Evolutionary conservation across 2,888 invertebrate species (phyloP), one percentile per base, ranked within the genome.

Genomic region (Monochamus alternatus): DNA sequence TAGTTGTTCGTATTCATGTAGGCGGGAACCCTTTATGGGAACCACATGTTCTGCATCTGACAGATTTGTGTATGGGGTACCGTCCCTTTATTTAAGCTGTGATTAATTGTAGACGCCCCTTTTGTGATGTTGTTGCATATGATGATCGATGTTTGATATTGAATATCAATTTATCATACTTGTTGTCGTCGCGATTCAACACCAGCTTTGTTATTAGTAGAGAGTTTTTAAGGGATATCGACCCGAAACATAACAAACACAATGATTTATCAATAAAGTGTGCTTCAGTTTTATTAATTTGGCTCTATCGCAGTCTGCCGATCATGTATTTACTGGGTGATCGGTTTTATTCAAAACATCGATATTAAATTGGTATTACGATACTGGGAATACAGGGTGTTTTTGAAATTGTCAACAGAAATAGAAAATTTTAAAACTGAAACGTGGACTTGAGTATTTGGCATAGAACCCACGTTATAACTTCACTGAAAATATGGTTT

Each of bases 41-140:
- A 85, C 84, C 83, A 82, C 84, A 84, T 83, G 84, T 81, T 84
- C 83, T 85, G 84, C 79, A 79, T 81, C 82, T 82, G 85, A 84
- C 85, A 83, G 84, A 85, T 85, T 85, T 84, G 85, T 84, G 75
- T 70, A 74, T 65, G 62, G 75, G 76, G 77, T 76, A 78, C 75
- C 76, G 65, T 77, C 74, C 70, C 60, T 78, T 75, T 65, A 69
- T 73, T 76, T 73, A 74, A 72, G 43, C 67, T 30, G 73, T 78
- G 76, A 83, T 82, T 82, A 81, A 83, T 83, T 75, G 77, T 71
- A 63, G 62, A 78, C 76, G 78, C 76, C 81, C 81, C 79, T 78
- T 78, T 78, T 74, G 77, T 69, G 63, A 76, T 76, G 76, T 77
- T 71, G 76, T 75, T 76, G 76, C 78, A 73, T 72, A 72, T 70